Conservation (phyloP, 2,113 vertebrate genomes). For the Pterocles orientalis region DNA sequence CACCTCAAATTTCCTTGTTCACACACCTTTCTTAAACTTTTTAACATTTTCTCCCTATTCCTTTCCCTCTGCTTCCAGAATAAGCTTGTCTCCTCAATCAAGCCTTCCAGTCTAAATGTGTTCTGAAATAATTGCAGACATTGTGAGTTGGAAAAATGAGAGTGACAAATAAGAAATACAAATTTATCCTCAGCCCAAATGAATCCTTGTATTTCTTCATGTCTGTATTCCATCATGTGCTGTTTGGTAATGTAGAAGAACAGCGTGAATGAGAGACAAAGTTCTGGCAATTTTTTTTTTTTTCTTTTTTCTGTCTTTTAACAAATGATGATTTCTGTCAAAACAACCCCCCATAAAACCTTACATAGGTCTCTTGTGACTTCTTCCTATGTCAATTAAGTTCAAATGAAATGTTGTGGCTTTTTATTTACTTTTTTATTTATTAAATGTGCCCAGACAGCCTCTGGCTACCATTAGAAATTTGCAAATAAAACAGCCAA, state of each 20-base stretch:
- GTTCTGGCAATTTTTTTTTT: neutral
- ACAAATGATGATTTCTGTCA: neutral
- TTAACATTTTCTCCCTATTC: neutral
- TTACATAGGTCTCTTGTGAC: neutral
- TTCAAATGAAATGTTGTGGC: neutral
- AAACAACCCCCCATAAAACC: neutral
- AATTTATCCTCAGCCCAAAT: neutral
- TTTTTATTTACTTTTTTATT: conserved; percentile 23
- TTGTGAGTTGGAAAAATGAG: neutral
- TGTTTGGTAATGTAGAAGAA: neutral
- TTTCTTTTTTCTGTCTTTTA: neutral
- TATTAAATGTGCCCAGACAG: neutral
- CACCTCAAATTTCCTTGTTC: neutral
- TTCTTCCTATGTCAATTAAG: neutral
- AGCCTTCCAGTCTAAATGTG: neutral
- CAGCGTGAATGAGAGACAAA: neutral
- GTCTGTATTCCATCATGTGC: conserved; percentile 9
- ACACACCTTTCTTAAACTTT: neutral
- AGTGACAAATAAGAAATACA: neutral
- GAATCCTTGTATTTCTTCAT: neutral
- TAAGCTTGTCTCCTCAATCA: neutral
- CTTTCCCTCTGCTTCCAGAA: neutral
- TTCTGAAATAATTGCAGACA: neutral
- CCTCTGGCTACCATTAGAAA: conserved; percentile 5
- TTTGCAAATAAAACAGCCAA: neutral